Percentiles rank a stretch among this genome's conserved stretches.
Conservation (phyloP, 2,113 vertebrate genomes). For the Notiomystis cincta region DNA sequence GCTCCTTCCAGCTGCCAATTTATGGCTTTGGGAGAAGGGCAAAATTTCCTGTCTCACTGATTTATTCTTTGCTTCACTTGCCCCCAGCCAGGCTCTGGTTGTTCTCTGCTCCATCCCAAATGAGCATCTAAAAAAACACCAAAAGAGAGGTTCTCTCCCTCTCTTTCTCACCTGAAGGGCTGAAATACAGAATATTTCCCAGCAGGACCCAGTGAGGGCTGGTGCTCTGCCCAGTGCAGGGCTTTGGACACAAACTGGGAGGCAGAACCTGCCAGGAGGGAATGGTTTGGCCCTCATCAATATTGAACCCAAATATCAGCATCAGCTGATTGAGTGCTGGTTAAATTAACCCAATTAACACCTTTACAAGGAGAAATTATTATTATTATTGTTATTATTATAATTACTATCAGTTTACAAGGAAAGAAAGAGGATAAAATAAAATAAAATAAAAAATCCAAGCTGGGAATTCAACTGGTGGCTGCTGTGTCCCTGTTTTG, state of each 20-base stretch:
- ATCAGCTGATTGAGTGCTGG: not conserved
- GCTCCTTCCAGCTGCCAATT: not conserved
- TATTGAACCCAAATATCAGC: not conserved
- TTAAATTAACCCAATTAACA: not conserved
- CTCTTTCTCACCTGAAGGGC: not conserved
- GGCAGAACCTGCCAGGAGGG: not conserved
- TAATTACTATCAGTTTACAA: no score
- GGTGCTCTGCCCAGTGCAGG: not conserved
- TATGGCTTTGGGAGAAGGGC: not conserved
- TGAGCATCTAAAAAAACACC: not conserved
- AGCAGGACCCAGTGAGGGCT: not conserved
- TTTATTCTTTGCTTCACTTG: not conserved
- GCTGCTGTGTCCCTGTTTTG: not conserved
- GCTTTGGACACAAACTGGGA: not conserved
- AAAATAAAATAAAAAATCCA: not conserved
- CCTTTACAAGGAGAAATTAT: not conserved
- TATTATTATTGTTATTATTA: no score
- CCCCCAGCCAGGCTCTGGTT: not conserved
- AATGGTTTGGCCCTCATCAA: not conserved
- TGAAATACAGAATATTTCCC: fast-evolving
- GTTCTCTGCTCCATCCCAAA: fast-evolving
- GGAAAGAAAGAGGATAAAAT: not conserved
- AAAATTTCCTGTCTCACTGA: not conserved
- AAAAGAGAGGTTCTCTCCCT: no score
- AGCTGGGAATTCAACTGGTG: not conserved